Percentiles rank a stretch among this genome's conserved stretches.
These are phyloP conservation scores for Sebastiscus tertius DNA, from an alignment of 2,797 vertebrate species.

Conservation along the genomic window DNA sequence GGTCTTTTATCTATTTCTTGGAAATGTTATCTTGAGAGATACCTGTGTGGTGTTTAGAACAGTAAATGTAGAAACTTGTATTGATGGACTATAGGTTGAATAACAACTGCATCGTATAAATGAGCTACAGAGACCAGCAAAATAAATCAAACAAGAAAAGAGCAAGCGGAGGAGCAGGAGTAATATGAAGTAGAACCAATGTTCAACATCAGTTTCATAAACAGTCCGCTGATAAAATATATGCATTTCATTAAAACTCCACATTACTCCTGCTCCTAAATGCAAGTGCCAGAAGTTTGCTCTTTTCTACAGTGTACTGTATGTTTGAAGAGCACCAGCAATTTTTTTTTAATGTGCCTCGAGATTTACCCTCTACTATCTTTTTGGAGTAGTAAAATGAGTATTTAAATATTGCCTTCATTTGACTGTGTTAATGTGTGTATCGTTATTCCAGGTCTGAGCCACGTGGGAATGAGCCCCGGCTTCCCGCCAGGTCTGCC, in stretches of 20 bases:
- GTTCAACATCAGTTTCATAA: not conserved
- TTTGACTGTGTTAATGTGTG: not conserved
- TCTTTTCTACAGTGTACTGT: not conserved
- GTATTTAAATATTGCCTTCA: not conserved
- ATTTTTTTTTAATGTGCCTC: not conserved
- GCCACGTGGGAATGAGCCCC: constrained; percentile 90
- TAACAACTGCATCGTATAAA: not conserved
- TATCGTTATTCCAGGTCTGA: constrained; percentile 82
- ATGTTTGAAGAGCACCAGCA: not conserved
- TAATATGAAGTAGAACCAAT: not conserved
- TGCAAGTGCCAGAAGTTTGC: not conserved
- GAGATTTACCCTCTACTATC: not conserved
- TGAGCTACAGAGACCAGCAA: not conserved
- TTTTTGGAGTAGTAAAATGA: not conserved
- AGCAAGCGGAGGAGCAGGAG: not conserved
- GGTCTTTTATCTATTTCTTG: not conserved
- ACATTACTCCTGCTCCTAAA: not conserved
- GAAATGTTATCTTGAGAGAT: not conserved
- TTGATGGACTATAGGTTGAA: not conserved
- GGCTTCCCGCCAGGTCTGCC: constrained; percentile 91
- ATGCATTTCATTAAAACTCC: not conserved
- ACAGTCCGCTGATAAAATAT: not conserved
- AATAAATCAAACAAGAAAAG: not conserved
- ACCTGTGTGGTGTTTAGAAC: not conserved
- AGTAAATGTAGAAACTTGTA: not conserved